Evolutionary conservation across 2,888 invertebrate species (phyloP), one percentile per base, ranked within the genome.

Genomic region (Rosalia funebris): DNA sequence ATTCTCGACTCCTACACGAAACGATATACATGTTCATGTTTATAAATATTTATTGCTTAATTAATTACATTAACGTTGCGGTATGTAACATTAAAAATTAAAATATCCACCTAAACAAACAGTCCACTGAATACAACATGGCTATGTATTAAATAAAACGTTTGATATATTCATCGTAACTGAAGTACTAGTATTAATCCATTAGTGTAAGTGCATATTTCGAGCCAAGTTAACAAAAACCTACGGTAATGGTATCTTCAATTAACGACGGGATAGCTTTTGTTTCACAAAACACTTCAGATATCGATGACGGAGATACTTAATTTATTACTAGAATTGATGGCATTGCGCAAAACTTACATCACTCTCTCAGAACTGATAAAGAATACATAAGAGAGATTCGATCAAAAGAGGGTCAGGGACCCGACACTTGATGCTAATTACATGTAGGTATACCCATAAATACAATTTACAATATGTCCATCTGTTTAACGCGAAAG

Each of bases 191-290:
- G 25, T 25, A 25, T 5, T 25, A 25, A 36, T 48, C 48, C 48
- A 48, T 48, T 48, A 48, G 48, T 37, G 19, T 17, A 48, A 48
- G 48, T 48, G 48, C 48, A 48, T 37, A 48, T 34, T 48, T 37
- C 34, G 34, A 17, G 37, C 20, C 36, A 37, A 9, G 25, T 25
- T 48, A 34, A 17, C 16, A 16, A 14, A 31, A 12, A 32, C 32
- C 46, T 12, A 31, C 14, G 15, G 10, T 31, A 16, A 32, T 10
- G 46, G 15, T 25, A 25, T 25, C 25, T 25, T 3, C 25, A 25
- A 25, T 25, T 25, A 25, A 25, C 25, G 25, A 7, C 7, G 25
- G 25, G 25, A 25, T 25, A 25, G 3, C 16, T 45, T 41, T 41
- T 41, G 41, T 41, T 41, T 41, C n/a, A n/a, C 46, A 12, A 15